Conservation (phyloP, 1,140 invertebrate genomes). For the Macrotrachela quadricornifera region DNA sequence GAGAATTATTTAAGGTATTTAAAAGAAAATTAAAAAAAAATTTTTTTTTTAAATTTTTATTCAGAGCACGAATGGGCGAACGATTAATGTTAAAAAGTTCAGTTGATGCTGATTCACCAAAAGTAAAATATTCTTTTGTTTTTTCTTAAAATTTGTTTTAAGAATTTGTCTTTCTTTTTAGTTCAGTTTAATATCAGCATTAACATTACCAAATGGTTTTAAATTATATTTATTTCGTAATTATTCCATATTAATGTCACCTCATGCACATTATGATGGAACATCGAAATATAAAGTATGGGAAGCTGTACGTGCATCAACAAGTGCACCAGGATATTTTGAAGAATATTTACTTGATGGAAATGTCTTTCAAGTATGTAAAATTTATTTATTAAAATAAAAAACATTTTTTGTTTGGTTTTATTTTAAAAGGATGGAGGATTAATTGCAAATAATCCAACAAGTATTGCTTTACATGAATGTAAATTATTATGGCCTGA, state of each 20-base stretch:
- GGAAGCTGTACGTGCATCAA: constrained; percentile 68
- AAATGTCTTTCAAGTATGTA: constrained; percentile 50
- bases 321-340: constrained; percentile 77
- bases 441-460: constrained; percentile 68
- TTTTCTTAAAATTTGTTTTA: constrained; percentile 17
- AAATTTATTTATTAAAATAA: neutral
- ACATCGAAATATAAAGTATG: constrained; percentile 50
- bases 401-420: too few relatives aligned
- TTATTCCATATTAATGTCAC: constrained; percentile 52
- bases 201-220: constrained; percentile 24
- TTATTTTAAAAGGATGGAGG: constrained; percentile 45
- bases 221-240: constrained; percentile 56
- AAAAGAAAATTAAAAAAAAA: neutral
- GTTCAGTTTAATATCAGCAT: constrained; percentile 53
- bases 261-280: constrained; percentile 56
- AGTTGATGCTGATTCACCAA: constrained; percentile 36
- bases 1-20: constrained; percentile 48
- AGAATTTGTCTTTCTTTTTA: constrained; percentile 52
- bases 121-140: constrained; percentile 31
- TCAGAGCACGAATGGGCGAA: neutral
- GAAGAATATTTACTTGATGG: constrained; percentile 55
- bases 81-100: constrained; percentile 5
- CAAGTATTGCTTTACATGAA: constrained; percentile 66
- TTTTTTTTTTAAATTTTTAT: neutral
- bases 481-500: constrained; percentile 51